These are phyloP conservation scores for Leiothrix lutea DNA, from an alignment of 2,113 vertebrate genomes.

Conservation along the genomic window DNA sequence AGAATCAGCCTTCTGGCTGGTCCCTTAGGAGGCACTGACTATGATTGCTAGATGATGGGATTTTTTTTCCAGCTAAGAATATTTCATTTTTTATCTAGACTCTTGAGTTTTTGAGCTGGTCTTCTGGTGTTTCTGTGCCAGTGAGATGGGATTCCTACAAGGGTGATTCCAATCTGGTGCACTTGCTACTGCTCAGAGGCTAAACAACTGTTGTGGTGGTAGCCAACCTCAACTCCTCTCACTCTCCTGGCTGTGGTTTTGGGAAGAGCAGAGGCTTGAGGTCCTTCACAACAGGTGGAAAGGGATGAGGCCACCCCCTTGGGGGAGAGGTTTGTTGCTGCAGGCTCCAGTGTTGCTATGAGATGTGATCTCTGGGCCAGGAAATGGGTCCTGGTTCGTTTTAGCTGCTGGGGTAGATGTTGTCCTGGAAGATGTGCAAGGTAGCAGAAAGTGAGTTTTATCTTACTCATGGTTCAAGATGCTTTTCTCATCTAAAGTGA, in stretches of 20 bases:
- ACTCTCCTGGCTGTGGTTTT: not conserved
- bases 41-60: not conserved
- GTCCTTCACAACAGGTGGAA: not conserved
- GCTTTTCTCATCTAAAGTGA: not conserved
- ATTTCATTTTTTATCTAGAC: not conserved
- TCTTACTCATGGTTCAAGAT: not conserved
- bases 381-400: not conserved
- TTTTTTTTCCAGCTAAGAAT: not conserved
- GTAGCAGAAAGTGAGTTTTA: not conserved
- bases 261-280: not conserved
- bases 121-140: not conserved
- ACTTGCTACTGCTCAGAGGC: not conserved
- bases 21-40: not conserved
- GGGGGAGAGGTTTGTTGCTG: fast-evolving
- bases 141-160: not conserved
- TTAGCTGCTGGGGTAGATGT: not conserved
- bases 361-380: not conserved
- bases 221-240: not conserved
- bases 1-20: not conserved
- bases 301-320: not conserved
- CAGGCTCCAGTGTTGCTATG: not conserved
- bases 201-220: not conserved
- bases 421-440: not conserved
- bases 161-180: not conserved
- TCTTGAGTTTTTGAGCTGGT: not conserved